A percentile compares a stretch with the other conserved stretches of the same genome.
These are phyloP conservation scores for Phyllotreta striolata DNA, from an alignment of 2,888 invertebrate genomes.

Conservation along the genomic window DNA sequence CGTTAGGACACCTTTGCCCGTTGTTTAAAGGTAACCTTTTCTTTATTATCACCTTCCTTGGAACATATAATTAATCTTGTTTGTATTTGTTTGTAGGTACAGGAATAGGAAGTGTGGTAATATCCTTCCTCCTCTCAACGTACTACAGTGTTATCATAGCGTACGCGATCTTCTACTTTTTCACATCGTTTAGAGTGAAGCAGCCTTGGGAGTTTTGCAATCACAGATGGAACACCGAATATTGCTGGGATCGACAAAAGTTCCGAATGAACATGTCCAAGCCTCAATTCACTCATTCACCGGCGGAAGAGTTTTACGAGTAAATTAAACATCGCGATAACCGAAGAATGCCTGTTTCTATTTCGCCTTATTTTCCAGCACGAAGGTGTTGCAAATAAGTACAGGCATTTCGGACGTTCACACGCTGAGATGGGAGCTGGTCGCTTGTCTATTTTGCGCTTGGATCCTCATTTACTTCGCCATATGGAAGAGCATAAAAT, in stretches of 20 bases:
- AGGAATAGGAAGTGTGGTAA: constrained; percentile 91
- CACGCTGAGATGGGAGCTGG: constrained; percentile 85
- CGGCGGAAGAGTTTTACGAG: constrained; percentile 94
- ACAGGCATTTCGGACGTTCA: constrained; percentile 85
- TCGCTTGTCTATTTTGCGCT: constrained; percentile 87
- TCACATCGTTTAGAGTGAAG: constrained; percentile 85
- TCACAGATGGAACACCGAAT: constrained; percentile 84
- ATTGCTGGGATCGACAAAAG: constrained; percentile 81
- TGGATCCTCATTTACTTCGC: constrained; percentile 97
- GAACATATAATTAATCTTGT: too few species aligned
- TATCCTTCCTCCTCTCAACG: constrained; percentile 93
- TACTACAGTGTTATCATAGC: constrained; percentile 96
- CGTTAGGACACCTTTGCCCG: constrained; percentile 89
- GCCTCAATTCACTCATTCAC: constrained; percentile 78
- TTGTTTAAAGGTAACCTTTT: constrained; percentile 82
- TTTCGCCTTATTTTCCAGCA: constrained; percentile 66
- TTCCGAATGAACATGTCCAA: constrained; percentile 67
- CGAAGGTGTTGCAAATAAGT: constrained; percentile 85
- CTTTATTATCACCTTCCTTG: not conserved
- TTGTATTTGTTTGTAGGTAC: constrained; percentile 72
- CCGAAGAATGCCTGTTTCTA: not conserved
- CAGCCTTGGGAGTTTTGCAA: constrained; percentile 91
- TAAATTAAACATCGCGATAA: constrained; percentile 62
- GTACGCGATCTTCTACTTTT: constrained; percentile 93
- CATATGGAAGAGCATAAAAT: constrained; percentile 95